A percentile compares a stretch with the other conserved stretches of the same genome.
Conservation (phyloP, 2,888 invertebrate genomes). For the Drosophila macrospina region DNA sequence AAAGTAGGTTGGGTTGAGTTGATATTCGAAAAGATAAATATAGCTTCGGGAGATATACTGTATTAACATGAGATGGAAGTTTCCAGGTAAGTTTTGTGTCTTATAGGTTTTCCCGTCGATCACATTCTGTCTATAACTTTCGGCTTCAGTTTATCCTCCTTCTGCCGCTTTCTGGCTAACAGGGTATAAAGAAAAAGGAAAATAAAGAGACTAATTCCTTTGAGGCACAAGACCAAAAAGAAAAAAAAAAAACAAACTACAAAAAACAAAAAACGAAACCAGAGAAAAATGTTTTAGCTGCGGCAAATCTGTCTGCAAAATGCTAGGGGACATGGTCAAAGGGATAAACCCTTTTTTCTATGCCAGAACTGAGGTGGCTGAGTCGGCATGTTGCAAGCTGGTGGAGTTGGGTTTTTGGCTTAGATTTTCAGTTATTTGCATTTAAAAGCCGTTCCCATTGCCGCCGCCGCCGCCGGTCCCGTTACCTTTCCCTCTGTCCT, state of each 20-base stretch:
- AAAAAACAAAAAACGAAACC: constrained; percentile 38
- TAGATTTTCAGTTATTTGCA: constrained; percentile 78
- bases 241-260: constrained; percentile 38
- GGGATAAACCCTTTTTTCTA: constrained; percentile 67
- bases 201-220: constrained; percentile 68
- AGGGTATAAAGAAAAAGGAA: constrained; percentile 24
- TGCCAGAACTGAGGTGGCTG: constrained; percentile 26
- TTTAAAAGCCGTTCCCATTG: constrained; percentile 62
- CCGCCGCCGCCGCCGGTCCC: constrained; percentile 9
- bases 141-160: neutral
- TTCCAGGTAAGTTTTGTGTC: no score
- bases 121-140: neutral
- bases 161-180: neutral
- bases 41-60: no score
- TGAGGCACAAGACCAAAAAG: constrained; percentile 54
- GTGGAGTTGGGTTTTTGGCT: constrained; percentile 27
- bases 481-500: constrained; percentile 14
- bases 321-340: constrained; percentile 40
- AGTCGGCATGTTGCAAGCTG: constrained; percentile 35
- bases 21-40: no score
- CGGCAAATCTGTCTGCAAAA: constrained; percentile 70
- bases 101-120: no score
- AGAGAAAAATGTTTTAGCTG: constrained; percentile 69
- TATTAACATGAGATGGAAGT: no score
- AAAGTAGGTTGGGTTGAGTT: no score